phyloP scores from a whole-genome alignment of 2,888 invertebrate species.

The Chirona hameri region DNA sequence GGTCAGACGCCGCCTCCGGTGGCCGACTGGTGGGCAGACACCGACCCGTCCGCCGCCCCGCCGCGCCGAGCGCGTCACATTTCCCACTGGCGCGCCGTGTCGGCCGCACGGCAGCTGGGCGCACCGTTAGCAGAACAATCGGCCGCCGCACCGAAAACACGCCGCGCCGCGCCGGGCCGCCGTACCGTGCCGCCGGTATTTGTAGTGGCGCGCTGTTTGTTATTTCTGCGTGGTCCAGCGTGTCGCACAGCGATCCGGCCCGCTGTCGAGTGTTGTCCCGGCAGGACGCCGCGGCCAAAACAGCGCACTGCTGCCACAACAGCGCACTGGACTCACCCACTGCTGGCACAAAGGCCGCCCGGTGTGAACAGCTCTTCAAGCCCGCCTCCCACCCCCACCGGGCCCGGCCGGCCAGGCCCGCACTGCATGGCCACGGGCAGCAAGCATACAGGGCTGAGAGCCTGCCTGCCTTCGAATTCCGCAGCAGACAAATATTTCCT shows the following conservation, averaged over 20 bases:
- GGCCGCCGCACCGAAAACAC: not conserved
- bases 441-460: too few species aligned
- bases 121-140: not conserved
- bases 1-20: not conserved
- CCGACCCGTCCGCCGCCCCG: not conserved
- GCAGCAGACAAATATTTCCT: too few species aligned
- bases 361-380: not conserved
- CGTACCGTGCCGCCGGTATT: not conserved
- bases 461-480: too few species aligned
- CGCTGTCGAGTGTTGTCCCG: slow-evolving; percentile 9
- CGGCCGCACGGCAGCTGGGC: not conserved
- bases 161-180: not conserved
- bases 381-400: not conserved
- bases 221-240: not conserved
- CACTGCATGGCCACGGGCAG: not conserved
- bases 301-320: not conserved
- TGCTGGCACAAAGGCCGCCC: not conserved
- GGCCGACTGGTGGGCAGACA: not conserved
- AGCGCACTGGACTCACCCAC: too few species aligned
- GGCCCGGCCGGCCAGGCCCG: not conserved
- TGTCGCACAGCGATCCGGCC: not conserved
- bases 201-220: not conserved
- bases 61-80: not conserved
- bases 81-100: not conserved
- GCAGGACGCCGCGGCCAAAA: not conserved